phyloP scores from a whole-genome alignment of 2,797 vertebrate species.

The Tympanoctomys barrerae region DNA sequence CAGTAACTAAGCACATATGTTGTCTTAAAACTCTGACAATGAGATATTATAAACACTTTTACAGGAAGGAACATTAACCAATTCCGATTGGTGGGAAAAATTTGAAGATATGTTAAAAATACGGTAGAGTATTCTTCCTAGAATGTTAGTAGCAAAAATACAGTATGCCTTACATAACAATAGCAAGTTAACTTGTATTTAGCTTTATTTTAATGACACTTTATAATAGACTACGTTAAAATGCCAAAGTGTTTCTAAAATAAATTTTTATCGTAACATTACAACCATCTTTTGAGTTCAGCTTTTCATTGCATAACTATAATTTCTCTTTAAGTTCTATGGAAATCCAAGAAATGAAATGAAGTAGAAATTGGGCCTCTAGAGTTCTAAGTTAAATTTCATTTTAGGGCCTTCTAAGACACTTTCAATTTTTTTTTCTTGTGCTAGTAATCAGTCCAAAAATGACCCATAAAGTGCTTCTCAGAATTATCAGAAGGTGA shows the following conservation, averaged over 20 bases:
- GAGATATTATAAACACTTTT: neutral
- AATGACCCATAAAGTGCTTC: constrained; percentile 24
- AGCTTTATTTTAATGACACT: constrained; percentile 33
- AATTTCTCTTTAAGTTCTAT: constrained; percentile 55
- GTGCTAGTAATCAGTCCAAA: constrained; percentile 38
- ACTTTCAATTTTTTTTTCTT: neutral
- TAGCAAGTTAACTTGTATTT: constrained; percentile 12
- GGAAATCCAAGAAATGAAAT: constrained; percentile 43
- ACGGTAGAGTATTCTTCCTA: neutral
- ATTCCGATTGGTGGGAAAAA: neutral
- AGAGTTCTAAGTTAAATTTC: constrained; percentile 61
- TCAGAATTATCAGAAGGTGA: constrained; percentile 16
- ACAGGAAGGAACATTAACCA: neutral
- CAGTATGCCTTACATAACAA: neutral
- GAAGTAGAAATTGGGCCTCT: constrained; percentile 35
- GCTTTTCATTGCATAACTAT: neutral
- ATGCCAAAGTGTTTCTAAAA: constrained; percentile 24
- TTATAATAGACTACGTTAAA: constrained; percentile 49
- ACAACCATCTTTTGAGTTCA: neutral
- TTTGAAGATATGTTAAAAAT: constrained; percentile 35
- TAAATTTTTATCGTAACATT: constrained; percentile 25
- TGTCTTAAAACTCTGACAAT: neutral
- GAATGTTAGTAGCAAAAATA: constrained; percentile 2
- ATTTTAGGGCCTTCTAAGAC: constrained; percentile 46
- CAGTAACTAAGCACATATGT: neutral